Conservation (phyloP, 2,888 invertebrate genomes). For the Tanaodytes sp. region DNA sequence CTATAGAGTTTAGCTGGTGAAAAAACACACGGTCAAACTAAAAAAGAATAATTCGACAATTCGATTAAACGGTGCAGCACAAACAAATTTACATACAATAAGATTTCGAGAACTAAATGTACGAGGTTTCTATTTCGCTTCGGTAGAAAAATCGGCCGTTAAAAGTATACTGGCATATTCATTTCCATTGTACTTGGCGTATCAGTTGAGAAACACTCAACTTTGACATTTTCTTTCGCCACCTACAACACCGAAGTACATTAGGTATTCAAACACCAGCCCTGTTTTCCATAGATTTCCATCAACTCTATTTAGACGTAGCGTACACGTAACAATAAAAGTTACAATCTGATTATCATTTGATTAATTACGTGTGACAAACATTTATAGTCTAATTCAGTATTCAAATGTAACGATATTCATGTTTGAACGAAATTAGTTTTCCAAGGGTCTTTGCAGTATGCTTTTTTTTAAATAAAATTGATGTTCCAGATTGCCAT, state of each 20-base stretch:
- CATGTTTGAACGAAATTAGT: no score
- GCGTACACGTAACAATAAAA: constrained; percentile 5
- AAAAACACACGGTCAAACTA: no score
- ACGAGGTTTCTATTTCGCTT: no score
- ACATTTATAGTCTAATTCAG: neutral
- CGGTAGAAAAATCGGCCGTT: no score
- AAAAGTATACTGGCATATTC: constrained; percentile 33
- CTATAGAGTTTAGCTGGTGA: no score
- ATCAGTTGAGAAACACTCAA: constrained; percentile 39
- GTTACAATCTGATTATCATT: constrained; percentile 3
- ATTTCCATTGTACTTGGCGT: constrained; percentile 39
- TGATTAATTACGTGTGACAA: neutral
- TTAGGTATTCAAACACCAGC: constrained; percentile 27
- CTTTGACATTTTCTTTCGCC: constrained; percentile 44
- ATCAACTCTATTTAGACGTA: constrained; percentile 9
- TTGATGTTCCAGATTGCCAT: neutral
- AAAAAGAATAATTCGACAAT: no score
- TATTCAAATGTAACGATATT: neutral
- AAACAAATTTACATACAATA: no score
- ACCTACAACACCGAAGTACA: constrained; percentile 32
- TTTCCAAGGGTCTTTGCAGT: no score
- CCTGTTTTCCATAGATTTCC: constrained; percentile 31
- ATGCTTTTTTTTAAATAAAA: neutral
- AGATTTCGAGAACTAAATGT: no score
- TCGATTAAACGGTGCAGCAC: no score